phyloP scores from a whole-genome alignment of 2,113 vertebrate species.

The Clarias gariepinus region DNA sequence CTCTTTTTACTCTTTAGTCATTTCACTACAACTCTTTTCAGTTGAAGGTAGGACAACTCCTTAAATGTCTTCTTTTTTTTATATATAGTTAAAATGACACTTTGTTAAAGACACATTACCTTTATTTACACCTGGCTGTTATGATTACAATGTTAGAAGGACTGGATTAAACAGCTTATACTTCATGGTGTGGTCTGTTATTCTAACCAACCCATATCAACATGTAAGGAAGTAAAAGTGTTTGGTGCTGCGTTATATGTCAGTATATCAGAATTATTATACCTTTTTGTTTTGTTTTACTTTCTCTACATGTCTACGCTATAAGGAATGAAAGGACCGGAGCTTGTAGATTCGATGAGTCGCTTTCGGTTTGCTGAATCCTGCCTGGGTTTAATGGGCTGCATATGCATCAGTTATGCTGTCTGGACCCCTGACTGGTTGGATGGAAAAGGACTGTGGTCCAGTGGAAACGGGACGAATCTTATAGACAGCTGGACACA shows the following conservation, averaged over 20 bases:
- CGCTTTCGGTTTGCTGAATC: conserved; percentile 71
- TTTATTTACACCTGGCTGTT: neutral
- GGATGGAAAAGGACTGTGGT: conserved; percentile 68
- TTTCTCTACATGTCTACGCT: neutral
- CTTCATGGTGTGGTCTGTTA: neutral
- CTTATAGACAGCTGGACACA: conserved; percentile 14
- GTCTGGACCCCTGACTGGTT: conserved; percentile 73
- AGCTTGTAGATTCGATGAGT: conserved; percentile 58
- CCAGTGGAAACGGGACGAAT: conserved; percentile 52
- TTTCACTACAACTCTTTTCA: neutral
- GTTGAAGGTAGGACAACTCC: conserved; percentile 26
- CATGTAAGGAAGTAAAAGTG: neutral
- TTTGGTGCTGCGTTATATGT: neutral
- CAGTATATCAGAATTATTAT: neutral
- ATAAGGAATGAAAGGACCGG: conserved; percentile 60
- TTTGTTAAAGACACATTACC: neutral
- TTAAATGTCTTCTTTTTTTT: neutral
- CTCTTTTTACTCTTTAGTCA: neutral
- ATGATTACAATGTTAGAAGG: neutral
- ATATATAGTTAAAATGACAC: neutral
- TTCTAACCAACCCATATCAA: neutral
- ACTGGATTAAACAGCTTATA: neutral
- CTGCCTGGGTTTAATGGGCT: conserved; percentile 68
- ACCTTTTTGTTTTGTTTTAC: neutral
- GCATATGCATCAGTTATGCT: conserved; percentile 67